Evolutionary conservation across 1,140 invertebrate species (phyloP), one percentile per base, ranked within the genome.

Genomic region (Sinella curviseta): DNA sequence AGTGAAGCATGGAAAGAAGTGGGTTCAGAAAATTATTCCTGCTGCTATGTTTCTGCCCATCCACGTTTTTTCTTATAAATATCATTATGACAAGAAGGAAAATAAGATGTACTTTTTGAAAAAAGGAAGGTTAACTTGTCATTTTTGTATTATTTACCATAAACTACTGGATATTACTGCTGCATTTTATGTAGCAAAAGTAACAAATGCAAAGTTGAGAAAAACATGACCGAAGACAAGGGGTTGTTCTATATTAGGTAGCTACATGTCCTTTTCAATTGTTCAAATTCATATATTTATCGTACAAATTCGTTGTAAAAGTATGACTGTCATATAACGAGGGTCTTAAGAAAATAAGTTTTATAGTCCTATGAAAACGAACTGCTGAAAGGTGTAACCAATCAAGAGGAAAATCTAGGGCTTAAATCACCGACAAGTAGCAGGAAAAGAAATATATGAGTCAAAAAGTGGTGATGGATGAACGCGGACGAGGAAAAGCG

Each of bases 41-140:
- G 39, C 39, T 48, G 39, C 20, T 48, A 8, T 48, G 8, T 48
- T 20, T 20, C 39, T 48, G 8, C 20, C 39, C 20, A 20, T 48
- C 39, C 39, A 48, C 31, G 31, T 30, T 33, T 24, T 30, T 70
- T 33, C 3, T 31, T 70, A 70, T 33, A 70, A 70, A 31, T 70
- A 70, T 70, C 65, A 70, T 70, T 70, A 70, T 70, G 65, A 70
- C 65, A 70, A 70, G 65, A 65, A 17, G 24, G 8, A 30, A 33
- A 60, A 33, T 70, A 70, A 70, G 65, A 33, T 70, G 24, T 60
- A 70, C 31, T 70, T 48, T 70, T 33, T 70, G 65, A 33, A 70
- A 70, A 60, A 26, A 60, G 65, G 65, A 30, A 70, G 65, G 65
- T 70, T 70, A 60, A 70, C 65, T 33, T 70, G 65, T 70, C 65